Evolutionary conservation across 2,888 invertebrate genomes (phyloP), one percentile per base, ranked within the genome.

Genomic region (Macrostomum cliftonense): DNA sequence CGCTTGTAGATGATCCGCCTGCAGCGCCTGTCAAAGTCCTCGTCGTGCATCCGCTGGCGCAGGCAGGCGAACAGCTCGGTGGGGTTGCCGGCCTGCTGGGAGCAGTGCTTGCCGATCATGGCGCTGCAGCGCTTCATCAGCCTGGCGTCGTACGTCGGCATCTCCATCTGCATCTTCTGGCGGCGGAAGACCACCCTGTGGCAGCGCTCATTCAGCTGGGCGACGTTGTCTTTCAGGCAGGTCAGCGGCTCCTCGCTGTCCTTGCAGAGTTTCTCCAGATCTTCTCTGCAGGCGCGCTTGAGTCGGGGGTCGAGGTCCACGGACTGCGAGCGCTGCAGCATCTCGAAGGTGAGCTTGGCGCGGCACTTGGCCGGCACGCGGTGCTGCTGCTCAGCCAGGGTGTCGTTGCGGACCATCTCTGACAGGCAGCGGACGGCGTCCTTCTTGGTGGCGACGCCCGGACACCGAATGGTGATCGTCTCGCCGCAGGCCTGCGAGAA

Each of bases 401-500:
- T 84, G 64, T 89, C 87, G 63, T 89, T 84, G 55, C 87, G 78
- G 46, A 91, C 81, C 54, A 83, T 81, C 68, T 85, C 83, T 71
- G 91, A 91, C 53, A 89, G 73, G 67, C 89, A 91, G 47, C 77
- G 75, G 13, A 89, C 80, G 5, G 85, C 85, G 59, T 84, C 81
- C 52, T 60, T 62, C 61, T 72, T 74, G 52, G 17, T 51, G 52
- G 42, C 20, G 52, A 63, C 56, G 47, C 59, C 54, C 61, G 68
- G 57, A 60, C 80, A 80, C 59, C 73, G 72, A 48, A 72, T 65
- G 37, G 71, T 74, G 0, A 87, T 87, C 67, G 82, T 79, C 2
- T 79, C 77, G 59, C 69, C 82, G 62, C 95, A 97, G 0, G 88
- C 84, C 67, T 88, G 79, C 71, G 91, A 88, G 68, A 97, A 95